phyloP scores from a whole-genome alignment of 53 echinoderm and acorn worm genomes.

The Mesocentrotus franciscanus region DNA sequence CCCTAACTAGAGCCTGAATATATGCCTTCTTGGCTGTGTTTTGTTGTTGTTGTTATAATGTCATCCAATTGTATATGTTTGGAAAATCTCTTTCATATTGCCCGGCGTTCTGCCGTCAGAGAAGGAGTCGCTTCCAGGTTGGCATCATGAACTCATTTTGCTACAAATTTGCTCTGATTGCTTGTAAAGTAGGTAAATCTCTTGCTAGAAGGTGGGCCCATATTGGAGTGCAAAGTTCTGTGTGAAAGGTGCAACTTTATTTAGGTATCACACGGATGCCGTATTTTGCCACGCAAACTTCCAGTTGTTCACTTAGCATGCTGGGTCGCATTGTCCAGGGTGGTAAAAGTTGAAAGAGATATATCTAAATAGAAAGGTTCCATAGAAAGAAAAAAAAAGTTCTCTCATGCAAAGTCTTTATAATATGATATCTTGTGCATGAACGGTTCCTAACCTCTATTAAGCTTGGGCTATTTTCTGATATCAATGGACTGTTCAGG shows the following conservation, averaged over 20 bases:
- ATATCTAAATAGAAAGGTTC: neutral
- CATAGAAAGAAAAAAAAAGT: neutral
- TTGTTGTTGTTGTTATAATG: neutral
- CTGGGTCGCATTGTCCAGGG: neutral
- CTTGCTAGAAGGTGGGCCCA: neutral
- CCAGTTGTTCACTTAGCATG: neutral
- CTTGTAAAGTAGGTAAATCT: conserved; percentile 18
- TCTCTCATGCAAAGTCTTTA: neutral
- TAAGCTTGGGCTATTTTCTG: too few species aligned
- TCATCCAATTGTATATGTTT: neutral
- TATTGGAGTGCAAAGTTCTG: conserved; percentile 19
- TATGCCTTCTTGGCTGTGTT: neutral
- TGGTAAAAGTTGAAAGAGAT: neutral
- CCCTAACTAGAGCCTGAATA: neutral
- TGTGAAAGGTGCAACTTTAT: neutral
- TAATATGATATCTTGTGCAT: neutral
- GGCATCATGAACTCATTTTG: conserved; percentile 48
- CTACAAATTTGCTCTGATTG: conserved; percentile 36
- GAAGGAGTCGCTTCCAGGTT: neutral
- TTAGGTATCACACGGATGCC: neutral
- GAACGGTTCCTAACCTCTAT: too few species aligned
- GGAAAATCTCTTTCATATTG: conserved; percentile 24
- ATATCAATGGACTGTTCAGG: too few species aligned
- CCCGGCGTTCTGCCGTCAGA: conserved; percentile 25
- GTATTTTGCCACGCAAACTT: neutral